Base-by-base conservation (phyloP, 64 coral and sea anemone genomes). In the Pocillopora verrucosa region DNA sequence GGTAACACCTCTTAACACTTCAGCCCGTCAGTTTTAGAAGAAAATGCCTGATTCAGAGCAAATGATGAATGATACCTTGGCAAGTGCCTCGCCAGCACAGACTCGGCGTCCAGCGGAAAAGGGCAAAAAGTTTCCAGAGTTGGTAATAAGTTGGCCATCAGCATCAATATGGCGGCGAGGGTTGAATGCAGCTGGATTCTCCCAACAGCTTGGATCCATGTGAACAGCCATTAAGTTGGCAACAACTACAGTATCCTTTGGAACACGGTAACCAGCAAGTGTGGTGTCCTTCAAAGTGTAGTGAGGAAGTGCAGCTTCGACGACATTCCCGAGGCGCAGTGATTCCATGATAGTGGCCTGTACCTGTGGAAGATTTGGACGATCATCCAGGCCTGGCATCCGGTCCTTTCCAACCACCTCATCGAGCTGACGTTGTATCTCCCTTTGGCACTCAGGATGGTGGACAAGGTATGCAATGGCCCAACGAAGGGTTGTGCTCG, bases 81-180 rank as follows among this genome's bases (percentile, higher is more conserved):
- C 91, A 59, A 93, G 59, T 36, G 91, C 24, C 63, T 93, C 86
- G 20, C 86, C 91, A 26, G 86, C 91, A 83, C 91, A 93, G 36
- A 87, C 91, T 15, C 86, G 86, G 17, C 86, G 77, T 56, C 91
- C 91, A 81, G 91, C 91, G 58, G 83, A 75, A 35, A 88, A 93
- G 1, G 86, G 91, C 0, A 93, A 68, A 63, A 88, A 86, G 68
- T 88, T 93, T 25, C 76, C 86, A 1, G 75, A 78, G 17, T 65
- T 73, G 30, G 84, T 83, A 45, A 88, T 74, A n/a, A 93, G 77
- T 16, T 88, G 57, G 10, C 91, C 91, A 73, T 75, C 10, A 20
- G 86, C 56, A 84, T 89, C 80, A 76, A 90, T 68, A 61, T 90
- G 89, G 19, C 89, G 89, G 51, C 75, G 79, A 62, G 89, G 89